Conservation (phyloP, 2,113 vertebrate species). For the Odobenus rosmarus region DNA sequence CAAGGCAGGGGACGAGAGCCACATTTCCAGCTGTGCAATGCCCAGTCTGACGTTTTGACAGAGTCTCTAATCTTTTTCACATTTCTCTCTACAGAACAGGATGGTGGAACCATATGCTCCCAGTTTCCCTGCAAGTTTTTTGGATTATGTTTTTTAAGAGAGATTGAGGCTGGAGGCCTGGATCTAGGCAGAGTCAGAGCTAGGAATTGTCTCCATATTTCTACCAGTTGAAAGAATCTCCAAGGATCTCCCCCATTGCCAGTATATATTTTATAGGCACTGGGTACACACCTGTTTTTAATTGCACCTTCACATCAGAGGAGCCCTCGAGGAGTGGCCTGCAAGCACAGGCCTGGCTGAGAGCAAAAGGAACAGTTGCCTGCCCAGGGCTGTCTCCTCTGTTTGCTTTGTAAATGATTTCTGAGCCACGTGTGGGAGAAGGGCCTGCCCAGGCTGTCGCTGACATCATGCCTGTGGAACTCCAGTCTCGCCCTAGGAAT, state of each 20-base stretch:
- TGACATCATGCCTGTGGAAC: constrained; percentile 87
- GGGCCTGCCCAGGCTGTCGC: constrained; percentile 77
- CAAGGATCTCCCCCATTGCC: constrained; percentile 81
- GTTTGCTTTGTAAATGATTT: constrained; percentile 85
- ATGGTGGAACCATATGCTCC: constrained; percentile 68
- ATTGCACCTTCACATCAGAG: constrained; percentile 85
- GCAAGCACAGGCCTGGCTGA: constrained; percentile 62
- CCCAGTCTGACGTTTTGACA: constrained; percentile 77
- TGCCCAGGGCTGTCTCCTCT: constrained; percentile 84
- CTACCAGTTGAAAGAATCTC: constrained; percentile 84
- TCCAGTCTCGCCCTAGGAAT: constrained; percentile 83
- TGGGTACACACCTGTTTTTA: constrained; percentile 87
- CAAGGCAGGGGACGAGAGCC: neutral
- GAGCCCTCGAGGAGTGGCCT: constrained; percentile 77
- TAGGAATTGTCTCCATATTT: constrained; percentile 83
- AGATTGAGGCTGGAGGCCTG: constrained; percentile 56
- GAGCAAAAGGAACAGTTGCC: constrained; percentile 76
- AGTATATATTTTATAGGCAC: constrained; percentile 83
- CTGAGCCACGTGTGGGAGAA: constrained; percentile 82
- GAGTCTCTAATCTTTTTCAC: constrained; percentile 82
- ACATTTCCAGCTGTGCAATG: constrained; percentile 63
- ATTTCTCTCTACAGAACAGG: constrained; percentile 75
- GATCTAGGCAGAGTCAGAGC: constrained; percentile 59
- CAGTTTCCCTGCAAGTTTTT: constrained; percentile 61
- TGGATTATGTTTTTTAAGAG: constrained; percentile 55